Evolutionary conservation across 2,797 vertebrate species (phyloP), one percentile per base, ranked within the genome.

Genomic region (Melanotaenia boesemani): DNA sequence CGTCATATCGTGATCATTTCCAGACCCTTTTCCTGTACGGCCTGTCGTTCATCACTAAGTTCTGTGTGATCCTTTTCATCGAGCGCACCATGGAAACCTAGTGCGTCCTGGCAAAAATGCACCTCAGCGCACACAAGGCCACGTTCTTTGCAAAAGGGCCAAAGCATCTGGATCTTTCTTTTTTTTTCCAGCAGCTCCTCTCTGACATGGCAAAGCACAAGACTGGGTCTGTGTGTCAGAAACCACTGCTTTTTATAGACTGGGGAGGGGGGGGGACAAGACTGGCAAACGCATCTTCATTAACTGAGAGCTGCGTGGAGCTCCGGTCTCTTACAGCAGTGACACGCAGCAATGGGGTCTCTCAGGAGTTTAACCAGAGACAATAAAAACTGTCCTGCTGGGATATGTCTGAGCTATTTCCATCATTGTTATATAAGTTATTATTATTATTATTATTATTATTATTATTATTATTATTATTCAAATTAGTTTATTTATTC

Each of bases 181-280:
- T 50, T 15, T 46, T 90, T 86, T 57, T 92, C 90, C 88, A 87
- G 77, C 79, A 88, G 86, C 90, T 90, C 77, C 79, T 91, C 86
- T 62, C 84, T 84, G 87, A 88, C 82, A 84, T 82, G 88, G 76
- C 59, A 34, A 86, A 93, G 88, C 89, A 94, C 95, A 95, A 95
- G 93, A 89, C 92, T 67, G 84, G 82, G 84, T 94, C 94, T 95
- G 94, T 95, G 93, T 91, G 85, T 83, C 86, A 86, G 76, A 90
- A 87, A 90, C 87, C 89, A 74, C 81, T 86, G 89, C 94, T 95
- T 95, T 96, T 95, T 95, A 95, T 96, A 95, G 94, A 94, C 94
- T 93, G 85, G 48, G 48, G 20, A 50, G n/a, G 48, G 16, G 44
- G 44, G 74, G 84, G 82, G 91, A 92, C 88, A 84, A 92, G 92